Percentiles rank a stretch among this genome's conserved stretches.
Evolutionary conservation across 1,140 invertebrate species (phyloP).

Genomic region (Thaumatotibia leucotreta): DNA sequence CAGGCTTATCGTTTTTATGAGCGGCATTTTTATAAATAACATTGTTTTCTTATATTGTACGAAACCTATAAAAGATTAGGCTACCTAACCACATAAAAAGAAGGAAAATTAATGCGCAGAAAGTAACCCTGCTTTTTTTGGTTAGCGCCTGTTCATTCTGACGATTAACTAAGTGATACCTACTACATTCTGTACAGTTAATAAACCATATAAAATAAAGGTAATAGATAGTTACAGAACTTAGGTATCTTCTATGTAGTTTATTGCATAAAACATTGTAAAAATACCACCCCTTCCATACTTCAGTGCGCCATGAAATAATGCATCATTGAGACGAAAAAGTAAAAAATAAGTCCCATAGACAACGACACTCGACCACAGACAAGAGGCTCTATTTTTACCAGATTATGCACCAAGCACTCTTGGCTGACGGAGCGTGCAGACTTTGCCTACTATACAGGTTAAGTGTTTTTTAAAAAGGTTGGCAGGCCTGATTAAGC

Average conservation of each 20-base stretch:
- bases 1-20: not conserved
- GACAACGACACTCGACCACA: slow-evolving; percentile 43
- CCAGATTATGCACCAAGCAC: slow-evolving; percentile 55
- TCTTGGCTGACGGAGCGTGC: slow-evolving; percentile 40
- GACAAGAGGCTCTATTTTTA: slow-evolving; percentile 63
- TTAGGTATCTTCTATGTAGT: too few relatives aligned
- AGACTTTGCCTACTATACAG: slow-evolving; percentile 22
- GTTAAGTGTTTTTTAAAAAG: slow-evolving; percentile 11
- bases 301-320: slow-evolving; percentile 12
- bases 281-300: not conserved
- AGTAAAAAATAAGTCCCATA: slow-evolving; percentile 25
- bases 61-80: too few relatives aligned
- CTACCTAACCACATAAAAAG: too few relatives aligned
- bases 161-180: too few relatives aligned
- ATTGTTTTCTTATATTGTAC: not conserved
- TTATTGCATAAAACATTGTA: not conserved
- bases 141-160: too few relatives aligned
- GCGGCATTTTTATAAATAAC: not conserved
- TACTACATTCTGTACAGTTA: too few relatives aligned
- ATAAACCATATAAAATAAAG: too few relatives aligned
- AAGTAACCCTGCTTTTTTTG: too few relatives aligned
- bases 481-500: slow-evolving; percentile 13
- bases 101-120: too few relatives aligned
- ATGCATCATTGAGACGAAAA: slow-evolving; percentile 52
- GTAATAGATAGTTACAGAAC: too few relatives aligned